Percentiles rank a stretch among this genome's conserved stretches.
Conservation (phyloP, 2,797 vertebrate species). For the Molossus alvarezi region DNA sequence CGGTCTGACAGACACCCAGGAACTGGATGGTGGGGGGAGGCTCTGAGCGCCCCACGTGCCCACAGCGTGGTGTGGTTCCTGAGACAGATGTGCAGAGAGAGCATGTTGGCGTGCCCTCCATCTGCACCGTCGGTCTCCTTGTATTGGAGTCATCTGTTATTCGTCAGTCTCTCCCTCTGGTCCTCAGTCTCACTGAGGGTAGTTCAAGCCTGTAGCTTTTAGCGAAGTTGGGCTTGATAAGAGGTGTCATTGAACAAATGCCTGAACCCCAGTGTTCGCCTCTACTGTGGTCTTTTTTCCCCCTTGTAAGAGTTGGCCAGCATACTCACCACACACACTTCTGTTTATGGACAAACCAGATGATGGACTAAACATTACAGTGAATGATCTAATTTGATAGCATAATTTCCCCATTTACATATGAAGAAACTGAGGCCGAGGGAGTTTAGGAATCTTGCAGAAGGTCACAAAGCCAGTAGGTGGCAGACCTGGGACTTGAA, state of each 20-base stretch:
- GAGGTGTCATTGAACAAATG: background rate
- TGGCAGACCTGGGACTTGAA: slow-evolving; percentile 66
- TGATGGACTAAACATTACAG: background rate
- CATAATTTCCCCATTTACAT: slow-evolving; percentile 55
- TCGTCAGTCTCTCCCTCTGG: background rate
- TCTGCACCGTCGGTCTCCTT: accelerated
- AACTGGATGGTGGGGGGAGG: accelerated
- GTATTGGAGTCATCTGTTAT: accelerated
- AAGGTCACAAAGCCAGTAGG: slow-evolving; percentile 46
- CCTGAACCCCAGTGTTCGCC: background rate
- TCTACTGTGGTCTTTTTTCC: background rate
- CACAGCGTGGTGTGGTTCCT: too few relatives aligned
- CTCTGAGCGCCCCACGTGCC: accelerated
- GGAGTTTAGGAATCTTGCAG: slow-evolving; percentile 5
- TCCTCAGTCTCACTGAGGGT: accelerated
- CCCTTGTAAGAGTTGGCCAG: background rate
- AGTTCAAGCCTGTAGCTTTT: background rate
- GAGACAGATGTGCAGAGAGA: background rate
- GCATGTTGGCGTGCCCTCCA: accelerated
- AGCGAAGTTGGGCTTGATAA: background rate
- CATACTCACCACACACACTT: background rate
- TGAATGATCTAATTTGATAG: background rate
- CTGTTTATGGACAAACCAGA: background rate
- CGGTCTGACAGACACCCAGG: background rate
- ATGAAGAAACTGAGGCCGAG: slow-evolving; percentile 15